These are phyloP conservation scores for Gymnothorax reevesii DNA, from an alignment of 2,797 vertebrate species.

Conservation along the genomic window DNA sequence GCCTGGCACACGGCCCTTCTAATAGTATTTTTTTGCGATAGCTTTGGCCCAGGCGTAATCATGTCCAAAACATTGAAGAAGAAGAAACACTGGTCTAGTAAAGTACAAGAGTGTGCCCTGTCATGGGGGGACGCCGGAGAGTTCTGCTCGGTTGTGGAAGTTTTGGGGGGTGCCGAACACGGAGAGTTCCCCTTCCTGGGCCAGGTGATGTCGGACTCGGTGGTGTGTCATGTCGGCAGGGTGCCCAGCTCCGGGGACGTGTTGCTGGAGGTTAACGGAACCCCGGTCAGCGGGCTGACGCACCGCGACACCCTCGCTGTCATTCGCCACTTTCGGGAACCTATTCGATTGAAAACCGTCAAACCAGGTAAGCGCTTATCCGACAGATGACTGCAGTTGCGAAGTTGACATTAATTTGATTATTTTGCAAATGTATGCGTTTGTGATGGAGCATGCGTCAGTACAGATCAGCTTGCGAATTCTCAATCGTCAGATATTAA, in stretches of 20 bases:
- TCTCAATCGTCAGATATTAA: neutral
- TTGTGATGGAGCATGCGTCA: neutral
- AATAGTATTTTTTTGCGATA: slow-evolving; percentile 39
- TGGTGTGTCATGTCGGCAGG: slow-evolving; percentile 77
- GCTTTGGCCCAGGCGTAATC: slow-evolving; percentile 37
- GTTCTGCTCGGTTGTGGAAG: slow-evolving; percentile 70
- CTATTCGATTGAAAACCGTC: slow-evolving; percentile 89
- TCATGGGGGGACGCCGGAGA: slow-evolving; percentile 84
- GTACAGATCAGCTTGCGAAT: neutral
- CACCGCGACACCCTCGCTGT: slow-evolving; percentile 92
- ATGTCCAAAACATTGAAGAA: slow-evolving; percentile 97
- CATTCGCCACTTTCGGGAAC: slow-evolving; percentile 92
- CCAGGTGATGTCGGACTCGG: slow-evolving; percentile 69
- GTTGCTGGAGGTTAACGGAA: slow-evolving; percentile 95
- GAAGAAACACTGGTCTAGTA: slow-evolving; percentile 94
- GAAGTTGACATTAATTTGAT: no score
- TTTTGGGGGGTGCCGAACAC: slow-evolving; percentile 85
- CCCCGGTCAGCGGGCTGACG: slow-evolving; percentile 94
- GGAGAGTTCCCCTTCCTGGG: slow-evolving; percentile 87
- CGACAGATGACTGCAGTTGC: neutral
- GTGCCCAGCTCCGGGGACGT: slow-evolving; percentile 83
- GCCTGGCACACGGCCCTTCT: slow-evolving; percentile 40
- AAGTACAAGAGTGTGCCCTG: slow-evolving; percentile 90
- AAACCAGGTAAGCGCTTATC: slow-evolving; percentile 81
- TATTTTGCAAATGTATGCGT: neutral